These are phyloP conservation scores for Mamestra brassicae DNA, from an alignment of 2,888 invertebrate genomes.

Conservation along the genomic window DNA sequence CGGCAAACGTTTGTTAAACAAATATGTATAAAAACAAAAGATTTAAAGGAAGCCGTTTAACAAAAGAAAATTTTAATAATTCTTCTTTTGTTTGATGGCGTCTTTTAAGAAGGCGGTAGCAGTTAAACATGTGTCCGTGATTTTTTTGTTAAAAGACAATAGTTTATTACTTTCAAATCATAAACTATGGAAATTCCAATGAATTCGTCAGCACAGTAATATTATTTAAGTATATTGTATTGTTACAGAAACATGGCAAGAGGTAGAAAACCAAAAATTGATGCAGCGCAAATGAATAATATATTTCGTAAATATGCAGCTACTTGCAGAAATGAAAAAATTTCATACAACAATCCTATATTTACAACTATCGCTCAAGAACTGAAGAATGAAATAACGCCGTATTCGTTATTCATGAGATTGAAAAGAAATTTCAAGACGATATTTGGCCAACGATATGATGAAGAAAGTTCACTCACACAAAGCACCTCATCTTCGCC, in stretches of 20 bases:
- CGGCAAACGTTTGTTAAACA: no score
- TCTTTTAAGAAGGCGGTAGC: no score
- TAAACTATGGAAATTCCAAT: no score
- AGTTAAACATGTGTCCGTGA: no score
- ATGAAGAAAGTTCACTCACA: constrained; percentile 32
- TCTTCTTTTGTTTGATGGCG: no score
- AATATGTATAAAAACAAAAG: no score
- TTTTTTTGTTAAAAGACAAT: no score
- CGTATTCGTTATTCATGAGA: constrained; percentile 4
- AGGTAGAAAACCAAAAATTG: constrained; percentile 10
- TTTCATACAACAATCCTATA: neutral
- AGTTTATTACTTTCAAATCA: no score
- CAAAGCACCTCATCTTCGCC: constrained; percentile 23
- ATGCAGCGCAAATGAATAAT: neutral
- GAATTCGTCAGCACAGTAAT: no score
- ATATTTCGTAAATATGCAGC: constrained; percentile 5
- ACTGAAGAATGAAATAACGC: constrained; percentile 7
- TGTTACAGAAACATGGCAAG: constrained; percentile 2
- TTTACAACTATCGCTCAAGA: constrained; percentile 5
- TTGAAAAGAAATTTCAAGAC: constrained; percentile 17
- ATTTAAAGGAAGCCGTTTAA: no score
- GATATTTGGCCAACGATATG: constrained; percentile 31
- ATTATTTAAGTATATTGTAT: neutral
- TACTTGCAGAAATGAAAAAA: constrained; percentile 5
- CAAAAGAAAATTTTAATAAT: no score